Conservation (phyloP, 2,888 invertebrate genomes). For the Gonocerus acuteangulatus region DNA sequence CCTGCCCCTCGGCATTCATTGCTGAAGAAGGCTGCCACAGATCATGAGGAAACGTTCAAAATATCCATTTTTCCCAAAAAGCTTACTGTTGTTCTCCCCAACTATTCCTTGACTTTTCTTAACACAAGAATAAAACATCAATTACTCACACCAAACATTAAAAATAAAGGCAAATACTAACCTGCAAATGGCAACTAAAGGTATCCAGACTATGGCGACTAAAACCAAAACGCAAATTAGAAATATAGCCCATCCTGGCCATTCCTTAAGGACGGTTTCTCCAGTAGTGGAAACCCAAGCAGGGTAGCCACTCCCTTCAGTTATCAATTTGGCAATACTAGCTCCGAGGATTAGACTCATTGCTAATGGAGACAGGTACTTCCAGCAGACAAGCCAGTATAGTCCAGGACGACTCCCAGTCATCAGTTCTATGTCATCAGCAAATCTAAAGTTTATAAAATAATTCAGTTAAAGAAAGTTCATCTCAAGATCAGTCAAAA, state of each 20-base stretch:
- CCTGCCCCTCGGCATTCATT: no score
- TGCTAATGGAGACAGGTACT: slow-evolving; percentile 80
- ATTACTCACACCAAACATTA: no score
- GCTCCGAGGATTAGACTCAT: slow-evolving; percentile 80
- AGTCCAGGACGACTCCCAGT: slow-evolving; percentile 78
- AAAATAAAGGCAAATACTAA: no score
- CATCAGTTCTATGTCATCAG: slow-evolving; percentile 91
- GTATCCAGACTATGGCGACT: slow-evolving; percentile 82
- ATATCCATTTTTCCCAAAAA: no score
- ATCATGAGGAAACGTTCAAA: no score
- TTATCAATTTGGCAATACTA: slow-evolving; percentile 70
- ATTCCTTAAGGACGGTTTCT: slow-evolving; percentile 65
- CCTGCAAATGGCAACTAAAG: slow-evolving; percentile 72
- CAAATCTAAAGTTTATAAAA: slow-evolving; percentile 71
- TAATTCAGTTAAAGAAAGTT: slow-evolving; percentile 14
- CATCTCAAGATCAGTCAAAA: no score
- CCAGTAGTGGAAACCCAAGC: slow-evolving; percentile 73
- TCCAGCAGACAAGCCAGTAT: slow-evolving; percentile 93
- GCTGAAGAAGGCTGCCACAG: no score
- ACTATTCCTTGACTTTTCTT: no score
- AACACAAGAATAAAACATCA: no score
- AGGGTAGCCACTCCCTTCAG: slow-evolving; percentile 74
- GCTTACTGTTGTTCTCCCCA: no score
- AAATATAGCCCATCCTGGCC: slow-evolving; percentile 78
- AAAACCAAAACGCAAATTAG: slow-evolving; percentile 65